Evolutionary conservation across 2,888 invertebrate species (phyloP).

Genomic region (Stenodema calcarata): DNA sequence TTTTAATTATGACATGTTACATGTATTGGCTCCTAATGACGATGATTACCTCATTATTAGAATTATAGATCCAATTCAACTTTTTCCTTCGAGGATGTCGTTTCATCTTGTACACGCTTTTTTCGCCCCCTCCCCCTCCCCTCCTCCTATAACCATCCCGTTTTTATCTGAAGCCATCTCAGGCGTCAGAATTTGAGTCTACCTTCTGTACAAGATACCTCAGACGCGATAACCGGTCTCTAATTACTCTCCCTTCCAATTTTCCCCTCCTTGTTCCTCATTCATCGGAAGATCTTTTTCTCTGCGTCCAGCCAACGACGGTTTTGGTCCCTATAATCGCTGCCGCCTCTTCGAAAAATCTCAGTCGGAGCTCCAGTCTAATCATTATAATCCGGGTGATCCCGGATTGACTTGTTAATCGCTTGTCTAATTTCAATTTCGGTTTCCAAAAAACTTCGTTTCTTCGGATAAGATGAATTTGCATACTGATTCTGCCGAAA

Average conservation of each 20-base stretch:
- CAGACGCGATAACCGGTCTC: background rate
- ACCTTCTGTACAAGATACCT: background rate
- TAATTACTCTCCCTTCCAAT: conserved; percentile 14
- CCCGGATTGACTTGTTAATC: conserved; percentile 40
- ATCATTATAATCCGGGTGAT: conserved; percentile 25
- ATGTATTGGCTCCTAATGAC: background rate
- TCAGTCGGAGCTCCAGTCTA: background rate
- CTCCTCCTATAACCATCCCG: background rate
- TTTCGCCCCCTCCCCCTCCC: background rate
- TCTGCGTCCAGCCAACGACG: background rate
- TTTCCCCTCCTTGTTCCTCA: background rate
- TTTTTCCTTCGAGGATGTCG: background rate
- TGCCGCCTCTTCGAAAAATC: background rate
- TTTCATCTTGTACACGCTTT: background rate
- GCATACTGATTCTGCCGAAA: background rate
- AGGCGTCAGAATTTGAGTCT: conserved; percentile 12
- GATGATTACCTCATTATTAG: background rate
- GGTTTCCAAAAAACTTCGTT: background rate
- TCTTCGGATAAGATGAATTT: background rate
- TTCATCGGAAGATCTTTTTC: background rate
- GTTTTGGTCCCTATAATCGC: background rate
- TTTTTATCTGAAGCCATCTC: background rate
- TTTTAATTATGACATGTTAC: no score
- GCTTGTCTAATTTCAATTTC: conserved; percentile 40
- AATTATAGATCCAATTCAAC: background rate